phyloP scores from a whole-genome alignment of 2,888 invertebrate genomes.

The Clitarchus hookeri region DNA sequence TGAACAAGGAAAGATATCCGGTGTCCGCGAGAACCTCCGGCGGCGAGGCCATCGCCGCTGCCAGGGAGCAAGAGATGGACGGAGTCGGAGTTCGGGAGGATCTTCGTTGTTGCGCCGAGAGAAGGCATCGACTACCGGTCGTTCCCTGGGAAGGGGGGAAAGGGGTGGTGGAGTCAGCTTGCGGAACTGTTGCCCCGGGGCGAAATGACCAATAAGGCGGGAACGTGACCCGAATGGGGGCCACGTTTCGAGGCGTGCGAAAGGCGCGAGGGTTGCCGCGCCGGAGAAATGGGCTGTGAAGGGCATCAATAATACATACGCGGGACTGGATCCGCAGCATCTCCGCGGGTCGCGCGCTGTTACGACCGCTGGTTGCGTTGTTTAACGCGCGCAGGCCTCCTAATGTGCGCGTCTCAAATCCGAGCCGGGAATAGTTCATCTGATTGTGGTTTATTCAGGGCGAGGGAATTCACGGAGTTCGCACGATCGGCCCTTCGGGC shows the following conservation, averaged over 20 bases:
- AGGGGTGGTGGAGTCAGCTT: not conserved
- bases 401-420: not conserved
- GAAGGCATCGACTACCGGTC: too few species aligned
- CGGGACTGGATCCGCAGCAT: not conserved
- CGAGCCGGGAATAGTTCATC: not conserved
- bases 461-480: not conserved
- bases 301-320: not conserved
- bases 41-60: too few species aligned
- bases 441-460: not conserved
- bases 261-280: not conserved
- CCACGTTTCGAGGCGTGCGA: not conserved
- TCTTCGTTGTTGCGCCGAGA: too few species aligned
- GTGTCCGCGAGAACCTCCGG: too few species aligned
- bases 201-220: not conserved
- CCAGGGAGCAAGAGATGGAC: too few species aligned
- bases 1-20: too few species aligned
- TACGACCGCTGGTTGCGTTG: not conserved
- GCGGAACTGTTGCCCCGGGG: not conserved
- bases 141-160: not conserved
- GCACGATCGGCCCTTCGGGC: not conserved
- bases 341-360: not conserved
- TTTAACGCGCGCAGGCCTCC: not conserved
- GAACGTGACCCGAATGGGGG: not conserved
- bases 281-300: not conserved
- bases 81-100: too few species aligned